phyloP scores from a whole-genome alignment of 2,113 vertebrate genomes.

The Triplophysa tibetana region DNA sequence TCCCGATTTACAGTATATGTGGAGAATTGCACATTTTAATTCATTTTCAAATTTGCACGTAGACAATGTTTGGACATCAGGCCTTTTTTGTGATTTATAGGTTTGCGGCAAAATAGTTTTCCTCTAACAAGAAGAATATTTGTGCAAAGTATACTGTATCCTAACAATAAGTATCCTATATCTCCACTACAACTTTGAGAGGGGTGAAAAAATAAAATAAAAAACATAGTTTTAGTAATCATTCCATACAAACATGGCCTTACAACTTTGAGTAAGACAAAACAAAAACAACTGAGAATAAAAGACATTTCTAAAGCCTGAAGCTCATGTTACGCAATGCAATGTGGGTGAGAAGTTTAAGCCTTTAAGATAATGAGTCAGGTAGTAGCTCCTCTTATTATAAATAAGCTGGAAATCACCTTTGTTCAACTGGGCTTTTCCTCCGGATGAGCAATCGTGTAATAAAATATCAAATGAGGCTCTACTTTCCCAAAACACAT shows the following conservation, averaged over 20 bases:
- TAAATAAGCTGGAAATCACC: constrained; percentile 33
- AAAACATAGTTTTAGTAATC: background rate
- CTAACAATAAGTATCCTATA: background rate
- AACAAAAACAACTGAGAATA: constrained; percentile 5
- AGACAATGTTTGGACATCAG: too few species aligned
- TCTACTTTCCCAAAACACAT: background rate
- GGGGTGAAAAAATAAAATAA: background rate
- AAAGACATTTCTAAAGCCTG: background rate
- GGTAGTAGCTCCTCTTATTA: constrained; percentile 26
- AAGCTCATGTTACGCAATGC: background rate
- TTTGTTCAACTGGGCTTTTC: constrained; percentile 29
- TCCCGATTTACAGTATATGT: too few species aligned
- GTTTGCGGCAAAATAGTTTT: too few species aligned
- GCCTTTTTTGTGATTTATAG: too few species aligned
- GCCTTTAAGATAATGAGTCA: constrained; percentile 30
- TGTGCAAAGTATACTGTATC: constrained; percentile 4
- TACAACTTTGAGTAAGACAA: background rate
- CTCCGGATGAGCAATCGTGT: constrained; percentile 28
- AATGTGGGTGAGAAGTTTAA: constrained; percentile 32
- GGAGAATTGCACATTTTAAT: too few species aligned
- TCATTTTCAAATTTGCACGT: too few species aligned
- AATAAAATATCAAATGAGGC: constrained; percentile 49
- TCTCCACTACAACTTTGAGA: too few species aligned
- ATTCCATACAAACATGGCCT: background rate
- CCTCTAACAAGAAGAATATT: too few species aligned